These are phyloP conservation scores for Scomberomorus guttatus DNA, from an alignment of 2,797 vertebrate species.

Conservation along the genomic window DNA sequence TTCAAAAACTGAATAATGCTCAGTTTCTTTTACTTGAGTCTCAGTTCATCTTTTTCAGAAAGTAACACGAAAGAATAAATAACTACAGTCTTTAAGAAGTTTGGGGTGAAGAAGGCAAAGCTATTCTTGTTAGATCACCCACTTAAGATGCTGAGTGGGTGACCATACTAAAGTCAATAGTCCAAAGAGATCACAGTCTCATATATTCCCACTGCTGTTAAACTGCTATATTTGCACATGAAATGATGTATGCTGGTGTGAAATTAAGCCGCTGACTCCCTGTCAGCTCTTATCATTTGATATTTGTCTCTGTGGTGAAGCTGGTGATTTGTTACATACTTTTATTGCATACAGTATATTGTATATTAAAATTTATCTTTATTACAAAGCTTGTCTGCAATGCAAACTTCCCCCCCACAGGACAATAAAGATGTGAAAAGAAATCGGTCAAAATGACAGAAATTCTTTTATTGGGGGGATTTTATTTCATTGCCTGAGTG, in stretches of 20 bases:
- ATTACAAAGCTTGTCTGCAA: background rate
- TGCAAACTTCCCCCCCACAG: background rate
- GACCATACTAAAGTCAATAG: background rate
- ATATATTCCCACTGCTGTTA: background rate
- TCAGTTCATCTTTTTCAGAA: background rate
- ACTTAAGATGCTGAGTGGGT: background rate
- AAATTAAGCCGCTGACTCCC: background rate
- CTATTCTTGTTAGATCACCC: background rate
- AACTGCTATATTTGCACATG: conserved; percentile 7
- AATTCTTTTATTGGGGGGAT: background rate
- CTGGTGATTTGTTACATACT: background rate
- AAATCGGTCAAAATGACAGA: background rate
- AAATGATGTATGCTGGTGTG: background rate
- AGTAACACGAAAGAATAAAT: background rate
- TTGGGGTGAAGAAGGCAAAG: background rate
- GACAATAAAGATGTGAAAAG: conserved; percentile 12
- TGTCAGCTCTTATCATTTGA: background rate
- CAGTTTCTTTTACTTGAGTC: background rate
- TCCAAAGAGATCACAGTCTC: background rate
- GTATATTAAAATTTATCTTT: background rate
- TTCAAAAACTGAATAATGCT: background rate
- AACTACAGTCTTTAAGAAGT: background rate
- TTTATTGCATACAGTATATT: conserved; percentile 6
- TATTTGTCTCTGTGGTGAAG: background rate
- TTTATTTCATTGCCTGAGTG: background rate